Percentiles rank a stretch among this genome's conserved stretches.
phyloP scores from a whole-genome alignment of 1,140 invertebrate species.

The Hycleus phaleratus region DNA sequence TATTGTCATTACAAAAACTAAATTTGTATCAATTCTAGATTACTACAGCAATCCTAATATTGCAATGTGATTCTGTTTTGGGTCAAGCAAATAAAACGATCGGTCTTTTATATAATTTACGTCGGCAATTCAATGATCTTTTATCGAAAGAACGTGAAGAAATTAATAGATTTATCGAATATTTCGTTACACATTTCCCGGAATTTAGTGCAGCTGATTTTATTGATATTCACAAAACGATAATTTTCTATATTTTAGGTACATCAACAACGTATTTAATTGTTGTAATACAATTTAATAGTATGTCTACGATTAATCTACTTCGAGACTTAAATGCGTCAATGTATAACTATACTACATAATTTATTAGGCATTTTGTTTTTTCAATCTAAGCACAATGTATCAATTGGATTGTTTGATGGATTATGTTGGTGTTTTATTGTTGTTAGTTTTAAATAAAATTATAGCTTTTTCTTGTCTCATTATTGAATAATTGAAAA shows the following conservation, averaged over 20 bases:
- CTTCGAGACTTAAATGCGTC: too few species aligned
- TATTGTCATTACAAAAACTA: neutral
- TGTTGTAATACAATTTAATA: slow-evolving; percentile 10
- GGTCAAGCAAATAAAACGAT: neutral
- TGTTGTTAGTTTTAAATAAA: too few species aligned
- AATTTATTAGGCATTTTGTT: too few species aligned
- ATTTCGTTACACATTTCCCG: neutral
- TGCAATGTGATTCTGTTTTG: slow-evolving; percentile 2
- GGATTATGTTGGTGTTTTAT: too few species aligned
- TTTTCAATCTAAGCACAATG: too few species aligned
- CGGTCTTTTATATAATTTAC: neutral
- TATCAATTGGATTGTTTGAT: too few species aligned
- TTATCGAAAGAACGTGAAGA: neutral
- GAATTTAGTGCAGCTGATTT: slow-evolving; percentile 5
- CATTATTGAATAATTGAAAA: too few species aligned
- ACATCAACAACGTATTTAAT: slow-evolving; percentile 7
- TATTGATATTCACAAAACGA: slow-evolving; percentile 7
- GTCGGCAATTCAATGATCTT: neutral
- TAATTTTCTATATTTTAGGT: slow-evolving; percentile 2
- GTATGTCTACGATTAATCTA: too few species aligned
- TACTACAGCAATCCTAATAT: neutral
- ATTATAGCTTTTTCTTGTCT: too few species aligned
- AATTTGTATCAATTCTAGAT: neutral
- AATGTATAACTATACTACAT: too few species aligned
- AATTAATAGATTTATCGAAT: neutral